Evolutionary conservation across 2,113 vertebrate species (phyloP).

Genomic region (Oryzias javanicus): DNA sequence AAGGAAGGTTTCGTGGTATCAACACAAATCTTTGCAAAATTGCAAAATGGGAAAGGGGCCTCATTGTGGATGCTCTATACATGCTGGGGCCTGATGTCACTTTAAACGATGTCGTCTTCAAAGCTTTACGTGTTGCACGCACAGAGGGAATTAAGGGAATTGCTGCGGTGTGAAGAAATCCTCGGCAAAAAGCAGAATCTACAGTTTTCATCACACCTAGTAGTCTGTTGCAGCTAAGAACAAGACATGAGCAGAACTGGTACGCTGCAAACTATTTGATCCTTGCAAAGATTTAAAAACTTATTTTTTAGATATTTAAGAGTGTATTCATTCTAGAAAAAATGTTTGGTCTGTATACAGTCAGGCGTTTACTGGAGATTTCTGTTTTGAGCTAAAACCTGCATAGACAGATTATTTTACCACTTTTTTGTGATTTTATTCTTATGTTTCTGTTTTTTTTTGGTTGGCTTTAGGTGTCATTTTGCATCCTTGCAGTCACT

Average conservation of each 20-base stretch:
- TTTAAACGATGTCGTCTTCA: conserved; percentile 3
- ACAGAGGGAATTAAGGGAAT: conserved; percentile 7
- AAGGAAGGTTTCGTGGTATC: background rate
- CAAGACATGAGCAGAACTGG: background rate
- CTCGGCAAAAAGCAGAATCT: conserved; percentile 17
- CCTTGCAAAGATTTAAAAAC: no score
- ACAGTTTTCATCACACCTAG: conserved; percentile 30
- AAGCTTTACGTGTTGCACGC: background rate
- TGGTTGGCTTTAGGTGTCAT: conserved; percentile 1
- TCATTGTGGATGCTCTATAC: background rate
- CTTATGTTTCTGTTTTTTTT: no score
- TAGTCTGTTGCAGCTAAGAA: conserved; percentile 40
- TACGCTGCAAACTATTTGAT: conserved; percentile 1
- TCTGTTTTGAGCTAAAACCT: no score
- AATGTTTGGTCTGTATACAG: no score
- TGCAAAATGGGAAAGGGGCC: background rate
- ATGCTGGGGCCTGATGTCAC: conserved; percentile 4
- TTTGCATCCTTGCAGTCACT: background rate
- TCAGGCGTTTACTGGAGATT: no score
- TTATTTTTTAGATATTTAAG: no score
- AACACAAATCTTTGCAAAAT: background rate
- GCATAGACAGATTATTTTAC: no score
- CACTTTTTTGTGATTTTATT: no score
- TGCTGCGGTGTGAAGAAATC: conserved; percentile 21
- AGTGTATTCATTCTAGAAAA: no score